Base-by-base conservation (phyloP, 2,797 vertebrate genomes). In the Enteromius viviparus region DNA sequence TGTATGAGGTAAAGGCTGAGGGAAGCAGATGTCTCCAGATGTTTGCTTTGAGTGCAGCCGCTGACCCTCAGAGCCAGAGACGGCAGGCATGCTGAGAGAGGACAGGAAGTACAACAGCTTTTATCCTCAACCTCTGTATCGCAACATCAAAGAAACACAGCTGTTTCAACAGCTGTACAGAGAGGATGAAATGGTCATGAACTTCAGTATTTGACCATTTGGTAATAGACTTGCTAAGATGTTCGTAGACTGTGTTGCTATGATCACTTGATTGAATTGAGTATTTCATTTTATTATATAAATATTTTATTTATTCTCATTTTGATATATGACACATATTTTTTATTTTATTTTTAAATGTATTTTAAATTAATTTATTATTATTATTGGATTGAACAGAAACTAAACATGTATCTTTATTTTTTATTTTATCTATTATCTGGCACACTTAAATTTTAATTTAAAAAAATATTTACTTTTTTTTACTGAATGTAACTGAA, bases 91-190 rank as follows among this genome's bases (percentile, higher is more conserved):
- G 83, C 85, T 82, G 83, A 68, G 86, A 82, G 74, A 82, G 74
- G 68, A 89, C 74, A 88, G 83, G 87, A 87, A 87, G 78, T 80
- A 71, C 68, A 66, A 80, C 34, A 34, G 32, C 85, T 85, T 84
- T 89, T 69, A 87, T 85, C 80, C 78, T 76, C 80, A 55, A 64
- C 58, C 60, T 75, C 53, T 40, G 4, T 21, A 19, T 51, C 45
- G 70, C 76, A 85, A 53, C 15, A 19, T 51, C 45, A 75, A 82
- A 87, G 62, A 82, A 82, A 80, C 71, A 84, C 89, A 89, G 88
- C 85, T 90, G 89, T 91, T 90, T 88, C 84, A 87, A 85, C 87
- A 89, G 88, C 86, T 89, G 87, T 83, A 83, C 51, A 83, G 71
- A 84, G 65, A 87, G 55, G 82, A 68, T 72, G 51, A 84, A 76